Percentiles rank a stretch among this genome's conserved stretches.
phyloP scores from a whole-genome alignment of 2,888 invertebrate genomes.

The Andrena praecox region DNA sequence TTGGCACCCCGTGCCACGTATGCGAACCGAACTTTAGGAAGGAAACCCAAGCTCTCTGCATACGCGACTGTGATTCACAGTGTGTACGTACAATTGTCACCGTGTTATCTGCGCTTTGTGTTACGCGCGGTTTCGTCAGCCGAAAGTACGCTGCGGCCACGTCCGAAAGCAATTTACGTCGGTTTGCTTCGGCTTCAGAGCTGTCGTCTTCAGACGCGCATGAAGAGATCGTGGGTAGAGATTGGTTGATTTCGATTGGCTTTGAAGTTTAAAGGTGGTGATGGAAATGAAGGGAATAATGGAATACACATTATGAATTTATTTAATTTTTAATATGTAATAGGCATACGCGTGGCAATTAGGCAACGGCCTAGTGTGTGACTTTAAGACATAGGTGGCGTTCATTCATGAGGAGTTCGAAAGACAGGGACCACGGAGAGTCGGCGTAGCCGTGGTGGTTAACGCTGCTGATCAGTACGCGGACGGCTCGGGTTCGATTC shows the following conservation, averaged over 20 bases:
- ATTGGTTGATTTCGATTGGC: background rate
- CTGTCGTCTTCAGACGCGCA: background rate
- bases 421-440: too few relatives aligned
- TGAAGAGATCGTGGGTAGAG: background rate
- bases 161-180: background rate
- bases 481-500: too few relatives aligned
- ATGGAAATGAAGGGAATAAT: background rate
- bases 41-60: background rate
- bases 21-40: background rate
- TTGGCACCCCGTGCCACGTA: background rate
- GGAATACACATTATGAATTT: too few relatives aligned
- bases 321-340: too few relatives aligned
- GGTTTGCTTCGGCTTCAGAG: background rate
- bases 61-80: background rate
- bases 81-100: background rate
- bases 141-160: background rate
- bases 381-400: too few relatives aligned
- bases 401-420: too few relatives aligned
- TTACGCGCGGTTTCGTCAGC: conserved; percentile 1
- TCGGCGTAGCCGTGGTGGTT: too few relatives aligned
- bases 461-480: too few relatives aligned
- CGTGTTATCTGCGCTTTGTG: background rate
- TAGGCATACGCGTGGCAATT: too few relatives aligned
- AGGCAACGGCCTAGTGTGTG: too few relatives aligned
- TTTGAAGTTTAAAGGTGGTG: background rate